Conservation (phyloP, 2,113 vertebrate species). For the Amphilophus citrinellus region DNA sequence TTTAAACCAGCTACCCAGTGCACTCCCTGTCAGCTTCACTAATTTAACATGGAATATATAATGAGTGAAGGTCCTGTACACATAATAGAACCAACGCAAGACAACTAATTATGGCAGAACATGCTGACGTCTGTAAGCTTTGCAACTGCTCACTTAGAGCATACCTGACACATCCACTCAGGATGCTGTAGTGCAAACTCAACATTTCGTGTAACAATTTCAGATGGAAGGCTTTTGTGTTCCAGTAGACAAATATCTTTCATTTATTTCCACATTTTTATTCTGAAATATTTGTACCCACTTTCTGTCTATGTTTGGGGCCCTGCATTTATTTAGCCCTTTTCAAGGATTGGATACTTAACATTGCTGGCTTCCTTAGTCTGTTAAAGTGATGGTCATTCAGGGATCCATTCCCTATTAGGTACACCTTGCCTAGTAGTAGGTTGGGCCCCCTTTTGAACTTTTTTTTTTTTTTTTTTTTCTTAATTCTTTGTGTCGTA, state of each 20-base stretch:
- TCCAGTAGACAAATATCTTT: not conserved
- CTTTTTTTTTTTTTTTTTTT: slow-evolving; percentile 32
- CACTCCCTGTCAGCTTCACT: not conserved
- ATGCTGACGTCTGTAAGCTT: not conserved
- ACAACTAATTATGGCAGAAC: slow-evolving; percentile 1
- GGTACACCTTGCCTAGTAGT: not conserved
- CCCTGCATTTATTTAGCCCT: not conserved
- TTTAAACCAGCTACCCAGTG: not conserved
- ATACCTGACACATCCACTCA: not conserved
- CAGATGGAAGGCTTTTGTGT: not conserved
- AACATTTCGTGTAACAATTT: not conserved
- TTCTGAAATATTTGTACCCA: not conserved
- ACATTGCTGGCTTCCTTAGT: not conserved
- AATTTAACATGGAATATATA: not conserved
- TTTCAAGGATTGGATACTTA: not conserved
- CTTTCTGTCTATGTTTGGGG: not conserved
- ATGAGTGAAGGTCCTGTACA: not conserved
- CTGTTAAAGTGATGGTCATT: not conserved
- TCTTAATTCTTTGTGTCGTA: not conserved
- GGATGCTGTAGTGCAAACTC: not conserved
- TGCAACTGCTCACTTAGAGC: not conserved
- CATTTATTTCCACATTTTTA: rapidly evolving
- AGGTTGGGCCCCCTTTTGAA: not conserved
- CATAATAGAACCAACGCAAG: not conserved
- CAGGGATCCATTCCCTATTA: too few relatives aligned